phyloP scores from a whole-genome alignment of 2,113 vertebrate species.

The Sinocyclocheilus rhinocerous region DNA sequence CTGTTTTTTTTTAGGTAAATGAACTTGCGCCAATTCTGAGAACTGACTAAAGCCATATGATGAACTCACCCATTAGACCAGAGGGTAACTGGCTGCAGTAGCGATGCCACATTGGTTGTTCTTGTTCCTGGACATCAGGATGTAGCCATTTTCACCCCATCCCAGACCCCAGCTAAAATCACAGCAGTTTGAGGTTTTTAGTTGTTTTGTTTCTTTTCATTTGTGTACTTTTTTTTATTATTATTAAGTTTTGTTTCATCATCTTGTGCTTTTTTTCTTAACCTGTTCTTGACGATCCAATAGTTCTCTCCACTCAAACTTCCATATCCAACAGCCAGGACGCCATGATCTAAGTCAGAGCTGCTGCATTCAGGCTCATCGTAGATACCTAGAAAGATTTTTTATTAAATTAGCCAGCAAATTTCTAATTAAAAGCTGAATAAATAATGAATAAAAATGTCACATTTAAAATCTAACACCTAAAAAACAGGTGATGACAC shows the following conservation, averaged over 20 bases:
- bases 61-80: slow-evolving; percentile 66
- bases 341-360: slow-evolving; percentile 67
- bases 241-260: not conserved
- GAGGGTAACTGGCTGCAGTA: slow-evolving; percentile 73
- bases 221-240: not conserved
- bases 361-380: slow-evolving; percentile 73
- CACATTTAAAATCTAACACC: not conserved
- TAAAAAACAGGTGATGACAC: not conserved
- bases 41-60: not conserved
- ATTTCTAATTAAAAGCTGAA: not conserved
- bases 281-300: slow-evolving; percentile 84
- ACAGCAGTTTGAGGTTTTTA: not conserved
- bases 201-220: not conserved
- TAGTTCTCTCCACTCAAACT: slow-evolving; percentile 62
- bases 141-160: slow-evolving; percentile 76
- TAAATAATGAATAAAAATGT: not conserved
- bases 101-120: slow-evolving; percentile 80
- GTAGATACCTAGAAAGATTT: slow-evolving; percentile 70
- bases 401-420: not conserved
- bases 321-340: slow-evolving; percentile 76
- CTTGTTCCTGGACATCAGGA: slow-evolving; percentile 78
- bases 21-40: not conserved
- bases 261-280: not conserved
- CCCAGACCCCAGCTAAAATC: slow-evolving; percentile 71
- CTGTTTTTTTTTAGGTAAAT: not conserved